Evolutionary conservation across 2,888 invertebrate species (phyloP), one percentile per base, ranked within the genome.

Genomic region (Lampropteryx suffumata): DNA sequence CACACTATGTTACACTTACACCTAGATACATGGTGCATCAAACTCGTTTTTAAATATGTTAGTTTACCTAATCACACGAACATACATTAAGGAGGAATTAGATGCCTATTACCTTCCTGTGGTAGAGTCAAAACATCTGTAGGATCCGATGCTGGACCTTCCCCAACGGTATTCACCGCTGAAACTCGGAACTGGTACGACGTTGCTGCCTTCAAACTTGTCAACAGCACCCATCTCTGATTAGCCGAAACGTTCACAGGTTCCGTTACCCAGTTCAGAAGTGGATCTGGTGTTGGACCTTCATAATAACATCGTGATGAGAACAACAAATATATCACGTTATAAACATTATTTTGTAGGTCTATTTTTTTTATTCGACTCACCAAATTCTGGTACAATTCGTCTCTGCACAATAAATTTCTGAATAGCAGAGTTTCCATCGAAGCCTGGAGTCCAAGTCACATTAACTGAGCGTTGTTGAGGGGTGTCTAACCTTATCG

Each of bases 181-280:
- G 96, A 96, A n/a, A 99, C 96, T 56, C 99, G 92, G 84, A 99
- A 99, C 80, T 98, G 98, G 82, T 99, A 99, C 0, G 96, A 95
- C 0, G 97, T 95, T 0, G 99, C 98, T 0, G 99, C 99, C 82
- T 97, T 97, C 37, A 99, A 90, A 73, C 95, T 96, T 32, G 94
- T 94, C 39, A 99, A 88, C 28, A 97, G 80, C 8, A 95, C 92
- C 94, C 95, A 96, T 37, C 96, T 93, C 61, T 94, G 94, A 43
- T 92, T 92, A 2, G 96, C 92, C 0, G 97, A 95, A 1, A 98
- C 95, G 72, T 98, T 98, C 71, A 95, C 94, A 44, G 95, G 88
- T 73, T 97, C 96, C 5, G 97, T 97, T 49, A 96, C 92, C 98
- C 98, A 98, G 79, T 96, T 97, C 43, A 96, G 85, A 33, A 96